Evolutionary conservation across 2,888 invertebrate species (phyloP).

Genomic region (Tenodera sinensis): DNA sequence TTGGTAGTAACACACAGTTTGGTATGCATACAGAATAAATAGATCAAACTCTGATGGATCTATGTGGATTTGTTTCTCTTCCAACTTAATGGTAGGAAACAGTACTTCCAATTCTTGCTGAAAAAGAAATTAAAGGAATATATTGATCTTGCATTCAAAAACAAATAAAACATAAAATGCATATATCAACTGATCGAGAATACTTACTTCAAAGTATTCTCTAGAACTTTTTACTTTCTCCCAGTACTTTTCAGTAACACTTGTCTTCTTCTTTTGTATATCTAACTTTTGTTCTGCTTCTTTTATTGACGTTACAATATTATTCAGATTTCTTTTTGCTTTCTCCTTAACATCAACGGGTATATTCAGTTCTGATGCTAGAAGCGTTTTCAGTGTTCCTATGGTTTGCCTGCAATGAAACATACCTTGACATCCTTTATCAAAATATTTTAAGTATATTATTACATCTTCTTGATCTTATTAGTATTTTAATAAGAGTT

Average conservation of each 20-base stretch:
- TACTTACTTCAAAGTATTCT: slow-evolving; percentile 44
- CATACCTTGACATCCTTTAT: too few species aligned
- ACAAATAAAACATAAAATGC: not conserved
- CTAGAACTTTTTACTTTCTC: slow-evolving; percentile 62
- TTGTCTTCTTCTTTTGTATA: slow-evolving; percentile 53
- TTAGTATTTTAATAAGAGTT: too few species aligned
- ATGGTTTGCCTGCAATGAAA: slow-evolving; percentile 33
- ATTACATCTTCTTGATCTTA: too few species aligned
- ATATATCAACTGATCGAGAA: not conserved
- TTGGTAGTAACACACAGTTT: slow-evolving; percentile 71
- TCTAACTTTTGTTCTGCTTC: slow-evolving; percentile 58
- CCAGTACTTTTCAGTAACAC: slow-evolving; percentile 76
- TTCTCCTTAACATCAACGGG: slow-evolving; percentile 42
- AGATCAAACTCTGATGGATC: not conserved
- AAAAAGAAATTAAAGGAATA: not conserved
- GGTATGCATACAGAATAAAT: slow-evolving; percentile 71
- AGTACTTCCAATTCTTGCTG: not conserved
- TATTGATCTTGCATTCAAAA: not conserved
- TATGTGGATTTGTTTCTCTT: not conserved
- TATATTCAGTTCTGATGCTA: slow-evolving; percentile 44
- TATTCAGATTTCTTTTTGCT: slow-evolving; percentile 43
- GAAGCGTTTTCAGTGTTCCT: slow-evolving; percentile 44
- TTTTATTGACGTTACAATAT: slow-evolving; percentile 55
- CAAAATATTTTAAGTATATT: too few species aligned
- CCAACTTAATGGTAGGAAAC: not conserved